Evolutionary conservation across 2,113 vertebrate species (phyloP), one percentile per base, ranked within the genome.

Genomic region (Ursus arctos): DNA sequence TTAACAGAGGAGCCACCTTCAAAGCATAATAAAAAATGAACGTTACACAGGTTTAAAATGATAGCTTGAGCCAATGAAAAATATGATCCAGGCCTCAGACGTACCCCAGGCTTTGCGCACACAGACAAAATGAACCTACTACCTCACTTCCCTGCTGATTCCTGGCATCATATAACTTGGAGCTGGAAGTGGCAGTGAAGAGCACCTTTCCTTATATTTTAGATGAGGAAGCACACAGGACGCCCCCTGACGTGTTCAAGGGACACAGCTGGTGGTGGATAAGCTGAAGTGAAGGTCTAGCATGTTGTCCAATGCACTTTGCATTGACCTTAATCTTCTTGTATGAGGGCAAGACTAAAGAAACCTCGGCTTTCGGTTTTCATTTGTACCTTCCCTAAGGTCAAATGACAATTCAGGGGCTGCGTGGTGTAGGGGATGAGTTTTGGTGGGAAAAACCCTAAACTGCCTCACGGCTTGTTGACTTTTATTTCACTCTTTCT

Each of bases 401-500:
- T 63, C 43, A 65, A 28, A 11, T n/a, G 59, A 76, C 15, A 67
- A 12, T 18, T 80, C 33, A 65, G 21, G 26, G 76, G 24, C 31
- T 76, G 3, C 2, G 2, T 24, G 33, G 33, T 72, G 55, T 26
- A 40, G 72, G 24, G 16, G 22, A 21, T 63, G 55, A 84, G 15
- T 94, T 81, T 82, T 55, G n/a, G 40, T 81, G 55, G 21, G 40
- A 76, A 94, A 94, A 85, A 79, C 55, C 4, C 33, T 28, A 63
- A 76, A 16, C 12, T 19, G 43, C 28, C 65, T 90, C 51, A 51
- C 19, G 5, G 10, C 49, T 53, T 67, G 16, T 89, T 93, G 24
- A 93, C 24, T 63, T 97, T 81, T 31, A 63, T 80, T 86, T 92
- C n/a, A 74, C 47, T 8, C 4, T 89, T 96, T 79, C 53, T 26